Evolutionary conservation across 2,888 invertebrate species (phyloP), one percentile per base, ranked within the genome.

Genomic region (Myopa testacea): DNA sequence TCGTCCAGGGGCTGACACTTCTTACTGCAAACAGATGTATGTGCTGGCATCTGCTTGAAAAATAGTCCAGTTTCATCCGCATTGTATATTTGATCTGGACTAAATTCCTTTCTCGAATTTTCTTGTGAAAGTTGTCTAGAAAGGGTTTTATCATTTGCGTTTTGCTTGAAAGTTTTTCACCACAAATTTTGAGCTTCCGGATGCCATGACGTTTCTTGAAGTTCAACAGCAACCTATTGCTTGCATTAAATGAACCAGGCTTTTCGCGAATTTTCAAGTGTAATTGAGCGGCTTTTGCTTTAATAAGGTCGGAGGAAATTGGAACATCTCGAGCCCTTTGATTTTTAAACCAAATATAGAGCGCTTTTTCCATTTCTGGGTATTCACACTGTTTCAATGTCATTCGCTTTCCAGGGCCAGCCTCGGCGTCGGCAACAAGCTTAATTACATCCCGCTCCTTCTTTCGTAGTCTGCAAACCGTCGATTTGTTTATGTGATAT

Each of bases 341-440:
- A 55, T 73, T 67, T n/a, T 38, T 34, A 62, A 78, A 75, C 70
- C 75, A 78, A 16, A 74, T 75, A 14, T 78, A 75, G 4, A 75
- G 38, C 16, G 65, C 60, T 40, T 77, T 73, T 77, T 77, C 60
- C 67, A 73, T 77, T 77, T 68, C 38, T 45, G 70, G 75, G 19
- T 75, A 40, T 75, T 78, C 70, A 75, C 70, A 75, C 16, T 19
- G 40, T 78, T 69, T 78, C 62, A 78, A 26, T 40, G 65, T 52
- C 34, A 55, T 12, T 26, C 75, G 77, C 58, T 69, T 78, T 58
- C 74, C 69, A 60, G 69, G 73, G 6, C 62, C 52, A 62, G 63
- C 50, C 45, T 78, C 69, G 62, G 62, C 26, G 26, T 6, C 26
- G 62, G 19, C 6, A 62, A 62, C 26, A 26, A 62, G 10, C 62